Conservation (phyloP, 30 jellyfish, hydroid and myxozoan species). For the Phacellophora camtschatica region DNA sequence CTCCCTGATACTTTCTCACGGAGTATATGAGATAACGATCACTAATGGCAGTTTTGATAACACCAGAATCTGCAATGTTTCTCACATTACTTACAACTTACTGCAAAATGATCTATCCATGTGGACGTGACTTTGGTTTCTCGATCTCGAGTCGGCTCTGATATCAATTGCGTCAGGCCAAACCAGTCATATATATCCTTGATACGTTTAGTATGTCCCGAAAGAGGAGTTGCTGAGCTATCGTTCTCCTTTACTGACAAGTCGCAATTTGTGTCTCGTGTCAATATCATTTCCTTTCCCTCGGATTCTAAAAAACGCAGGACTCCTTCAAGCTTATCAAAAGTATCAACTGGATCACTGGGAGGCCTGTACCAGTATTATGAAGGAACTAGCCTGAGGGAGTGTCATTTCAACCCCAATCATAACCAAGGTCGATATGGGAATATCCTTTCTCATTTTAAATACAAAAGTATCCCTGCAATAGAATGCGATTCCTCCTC, state of each 20-base stretch:
- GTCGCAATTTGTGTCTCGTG: not conserved
- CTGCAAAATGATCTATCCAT: not conserved
- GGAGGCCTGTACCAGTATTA: not conserved
- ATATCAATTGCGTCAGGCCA: not conserved
- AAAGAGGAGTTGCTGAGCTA: not conserved
- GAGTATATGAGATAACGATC: not conserved
- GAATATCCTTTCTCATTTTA: too few relatives aligned
- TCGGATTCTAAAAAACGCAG: not conserved
- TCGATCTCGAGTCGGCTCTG: not conserved
- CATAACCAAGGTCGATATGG: too few relatives aligned
- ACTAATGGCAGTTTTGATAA: not conserved
- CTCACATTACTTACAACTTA: not conserved
- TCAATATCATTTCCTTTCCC: not conserved
- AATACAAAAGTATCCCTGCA: too few relatives aligned
- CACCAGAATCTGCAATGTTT: slow-evolving; percentile 4
- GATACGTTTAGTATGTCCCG: not conserved
- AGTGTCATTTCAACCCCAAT: too few relatives aligned
- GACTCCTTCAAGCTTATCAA: not conserved
- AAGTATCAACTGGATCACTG: not conserved
- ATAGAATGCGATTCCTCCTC: too few relatives aligned
- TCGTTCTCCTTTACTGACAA: not conserved
- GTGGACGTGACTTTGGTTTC: slow-evolving; percentile 1
- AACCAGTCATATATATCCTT: not conserved
- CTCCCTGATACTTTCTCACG: slow-evolving; percentile 4
- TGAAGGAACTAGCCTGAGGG: too few relatives aligned